phyloP scores from a whole-genome alignment of 2,888 invertebrate species.

The Nemurella pictetii region DNA sequence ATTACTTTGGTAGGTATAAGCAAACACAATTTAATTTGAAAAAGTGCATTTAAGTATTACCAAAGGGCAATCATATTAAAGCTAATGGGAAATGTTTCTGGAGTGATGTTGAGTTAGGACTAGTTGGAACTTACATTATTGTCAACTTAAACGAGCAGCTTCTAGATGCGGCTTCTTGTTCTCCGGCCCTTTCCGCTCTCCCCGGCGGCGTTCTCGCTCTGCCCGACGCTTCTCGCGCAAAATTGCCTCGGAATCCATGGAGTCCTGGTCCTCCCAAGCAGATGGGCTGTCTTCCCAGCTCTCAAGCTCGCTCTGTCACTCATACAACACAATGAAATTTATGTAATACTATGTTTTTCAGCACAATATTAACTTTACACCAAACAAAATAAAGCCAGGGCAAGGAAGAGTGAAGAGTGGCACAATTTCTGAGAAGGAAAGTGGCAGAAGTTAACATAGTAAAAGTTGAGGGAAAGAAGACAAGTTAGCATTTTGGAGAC shows the following conservation, averaged over 20 bases:
- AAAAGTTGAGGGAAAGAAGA: too few relatives aligned
- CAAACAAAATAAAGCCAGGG: background rate
- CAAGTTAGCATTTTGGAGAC: too few relatives aligned
- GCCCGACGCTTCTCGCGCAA: slow-evolving; percentile 38
- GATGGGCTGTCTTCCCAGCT: slow-evolving; percentile 41
- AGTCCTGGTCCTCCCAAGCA: slow-evolving; percentile 42
- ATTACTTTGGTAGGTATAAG: too few relatives aligned
- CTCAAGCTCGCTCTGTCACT: slow-evolving; percentile 37
- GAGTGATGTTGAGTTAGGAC: too few relatives aligned
- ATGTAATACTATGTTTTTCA: too few relatives aligned
- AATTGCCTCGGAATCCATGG: slow-evolving; percentile 39
- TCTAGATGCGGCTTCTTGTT: slow-evolving; percentile 24
- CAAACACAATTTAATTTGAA: too few relatives aligned
- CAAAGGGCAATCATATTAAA: too few relatives aligned
- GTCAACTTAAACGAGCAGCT: slow-evolving; percentile 39
- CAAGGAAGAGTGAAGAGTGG: background rate
- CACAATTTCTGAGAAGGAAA: background rate
- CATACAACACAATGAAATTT: background rate
- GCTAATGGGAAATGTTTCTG: too few relatives aligned
- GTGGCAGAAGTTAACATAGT: background rate
- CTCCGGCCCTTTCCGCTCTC: slow-evolving; percentile 26
- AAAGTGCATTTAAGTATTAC: too few relatives aligned
- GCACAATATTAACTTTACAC: too few relatives aligned
- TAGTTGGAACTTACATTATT: slow-evolving; percentile 17
- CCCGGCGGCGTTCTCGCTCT: slow-evolving; percentile 38